phyloP scores from a whole-genome alignment of 1,140 invertebrate genomes.

The Tetramorium alpestre region DNA sequence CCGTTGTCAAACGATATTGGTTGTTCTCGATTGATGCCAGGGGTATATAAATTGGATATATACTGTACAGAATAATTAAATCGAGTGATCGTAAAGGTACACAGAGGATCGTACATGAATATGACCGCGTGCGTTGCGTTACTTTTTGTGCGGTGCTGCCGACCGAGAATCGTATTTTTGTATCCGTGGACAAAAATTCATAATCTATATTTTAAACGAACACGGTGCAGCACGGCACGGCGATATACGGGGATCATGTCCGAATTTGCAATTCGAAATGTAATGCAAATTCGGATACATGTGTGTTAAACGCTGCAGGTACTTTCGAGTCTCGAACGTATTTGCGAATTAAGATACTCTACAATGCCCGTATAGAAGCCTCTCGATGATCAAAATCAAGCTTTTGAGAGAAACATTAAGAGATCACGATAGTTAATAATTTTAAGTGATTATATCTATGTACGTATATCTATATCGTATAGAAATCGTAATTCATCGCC shows the following conservation, averaged over 20 bases:
- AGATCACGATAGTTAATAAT: constrained; percentile 45
- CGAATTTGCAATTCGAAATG: constrained; percentile 5
- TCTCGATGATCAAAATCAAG: constrained; percentile 59
- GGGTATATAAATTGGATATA: constrained; percentile 19
- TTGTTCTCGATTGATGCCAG: neutral
- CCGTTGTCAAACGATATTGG: neutral
- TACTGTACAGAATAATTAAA: constrained; percentile 44
- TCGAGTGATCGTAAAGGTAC: constrained; percentile 8
- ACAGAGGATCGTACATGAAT: neutral
- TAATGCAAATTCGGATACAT: neutral
- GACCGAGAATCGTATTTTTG: constrained; percentile 73
- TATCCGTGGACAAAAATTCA: constrained; percentile 55
- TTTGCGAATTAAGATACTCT: constrained; percentile 1
- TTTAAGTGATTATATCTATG: constrained; percentile 40
- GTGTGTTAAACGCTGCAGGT: neutral
- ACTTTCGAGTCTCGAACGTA: neutral
- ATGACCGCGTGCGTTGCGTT: constrained; percentile 27
- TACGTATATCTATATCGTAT: constrained; percentile 23
- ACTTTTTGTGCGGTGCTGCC: constrained; percentile 55
- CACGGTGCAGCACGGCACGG: constrained; percentile 16
- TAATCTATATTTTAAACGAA: constrained; percentile 74
- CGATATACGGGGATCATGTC: constrained; percentile 4
- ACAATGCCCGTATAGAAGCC: constrained; percentile 34
- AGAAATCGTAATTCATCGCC: constrained; percentile 28
- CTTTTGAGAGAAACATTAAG: constrained; percentile 23